Percentiles rank a stretch among this genome's conserved stretches.
These are phyloP conservation scores for Pentamera pediparva DNA, from an alignment of 53 echinoderm and acorn worm species.

Conservation along the genomic window DNA sequence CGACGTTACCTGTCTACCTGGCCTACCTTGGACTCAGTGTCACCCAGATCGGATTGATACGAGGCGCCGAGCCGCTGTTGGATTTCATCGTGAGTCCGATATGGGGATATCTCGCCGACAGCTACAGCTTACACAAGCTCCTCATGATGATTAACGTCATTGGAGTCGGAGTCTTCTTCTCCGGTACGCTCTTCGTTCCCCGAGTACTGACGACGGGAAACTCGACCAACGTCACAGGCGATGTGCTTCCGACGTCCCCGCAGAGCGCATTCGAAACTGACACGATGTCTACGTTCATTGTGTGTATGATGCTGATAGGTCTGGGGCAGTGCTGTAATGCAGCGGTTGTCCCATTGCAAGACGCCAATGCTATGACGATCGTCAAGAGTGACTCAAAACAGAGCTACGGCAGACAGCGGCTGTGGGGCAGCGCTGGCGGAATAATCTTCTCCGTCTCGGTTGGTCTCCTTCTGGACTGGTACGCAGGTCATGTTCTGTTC, in stretches of 20 bases:
- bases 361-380: slow-evolving; percentile 26
- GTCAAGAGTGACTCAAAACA: neutral
- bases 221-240: neutral
- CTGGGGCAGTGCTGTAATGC: slow-evolving; percentile 6
- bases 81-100: slow-evolving; percentile 66
- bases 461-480: slow-evolving; percentile 49
- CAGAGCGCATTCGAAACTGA: neutral
- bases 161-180: slow-evolving; percentile 1
- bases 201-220: neutral
- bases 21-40: slow-evolving; percentile 64
- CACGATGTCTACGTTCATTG: slow-evolving; percentile 16
- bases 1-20: slow-evolving; percentile 85
- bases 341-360: slow-evolving; percentile 8
- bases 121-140: neutral
- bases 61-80: slow-evolving; percentile 70
- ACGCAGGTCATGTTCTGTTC: neutral
- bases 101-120: slow-evolving; percentile 10
- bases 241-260: neutral
- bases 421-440: slow-evolving; percentile 64
- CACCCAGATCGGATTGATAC: slow-evolving; percentile 71
- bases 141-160: slow-evolving; percentile 6
- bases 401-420: slow-evolving; percentile 48
- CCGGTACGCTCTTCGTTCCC: neutral
- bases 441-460: slow-evolving; percentile 39
- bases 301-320: neutral